phyloP scores from a whole-genome alignment of 1,140 invertebrate genomes.

The Drosophila ambigua region DNA sequence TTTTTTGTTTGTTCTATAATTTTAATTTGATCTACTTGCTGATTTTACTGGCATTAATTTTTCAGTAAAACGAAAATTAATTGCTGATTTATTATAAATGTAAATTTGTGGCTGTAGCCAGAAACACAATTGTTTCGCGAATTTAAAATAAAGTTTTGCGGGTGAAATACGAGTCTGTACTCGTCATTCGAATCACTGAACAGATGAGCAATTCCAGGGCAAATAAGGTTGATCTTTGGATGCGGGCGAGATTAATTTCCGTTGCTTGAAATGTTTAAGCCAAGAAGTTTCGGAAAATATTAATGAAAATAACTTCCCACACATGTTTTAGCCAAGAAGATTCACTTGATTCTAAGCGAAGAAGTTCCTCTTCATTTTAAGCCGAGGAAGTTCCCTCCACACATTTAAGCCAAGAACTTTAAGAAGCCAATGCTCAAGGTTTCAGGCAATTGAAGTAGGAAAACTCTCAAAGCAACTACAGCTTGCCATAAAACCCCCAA shows the following conservation, averaged over 20 bases:
- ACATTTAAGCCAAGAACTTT: no score
- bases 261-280: constrained; percentile 9
- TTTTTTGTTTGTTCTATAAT: constrained; percentile 10
- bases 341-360: constrained; percentile 3
- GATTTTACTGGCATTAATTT: not conserved
- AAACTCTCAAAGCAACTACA: constrained; percentile 5
- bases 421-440: not conserved
- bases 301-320: not conserved
- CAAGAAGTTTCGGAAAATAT: constrained; percentile 12
- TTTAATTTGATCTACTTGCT: not conserved
- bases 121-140: not conserved
- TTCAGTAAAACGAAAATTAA: constrained; percentile 21
- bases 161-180: not conserved
- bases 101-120: not conserved
- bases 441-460: constrained; percentile 19
- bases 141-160: constrained; percentile 32
- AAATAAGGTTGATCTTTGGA: constrained; percentile 19
- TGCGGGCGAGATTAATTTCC: constrained; percentile 20
- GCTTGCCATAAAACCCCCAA: constrained; percentile 3
- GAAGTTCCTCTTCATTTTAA: constrained; percentile 16
- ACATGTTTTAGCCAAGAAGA: no score
- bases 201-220: constrained; percentile 13
- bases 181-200: constrained; percentile 24
- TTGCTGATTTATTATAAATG: constrained; percentile 21
- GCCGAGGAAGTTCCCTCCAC: no score